Conservation (phyloP, 2,888 invertebrate genomes). For the Danaus chrysippus region DNA sequence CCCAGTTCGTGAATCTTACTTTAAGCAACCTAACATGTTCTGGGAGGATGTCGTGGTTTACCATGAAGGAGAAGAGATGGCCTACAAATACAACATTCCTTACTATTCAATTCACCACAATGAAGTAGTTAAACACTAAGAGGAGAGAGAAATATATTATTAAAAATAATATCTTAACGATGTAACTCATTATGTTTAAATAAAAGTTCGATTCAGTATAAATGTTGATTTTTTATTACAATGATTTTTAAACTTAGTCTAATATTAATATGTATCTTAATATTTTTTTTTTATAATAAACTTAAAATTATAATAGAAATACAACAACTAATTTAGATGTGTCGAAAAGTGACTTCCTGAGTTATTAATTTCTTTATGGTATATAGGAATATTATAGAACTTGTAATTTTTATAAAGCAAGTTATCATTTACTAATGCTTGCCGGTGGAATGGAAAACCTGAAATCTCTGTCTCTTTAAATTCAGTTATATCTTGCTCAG, state of each 20-base stretch:
- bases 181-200: slow-evolving; percentile 17
- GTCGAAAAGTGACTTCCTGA: slow-evolving; percentile 50
- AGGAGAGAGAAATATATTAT: slow-evolving; percentile 37
- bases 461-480: slow-evolving; percentile 44
- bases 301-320: neutral
- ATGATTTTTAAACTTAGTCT: neutral
- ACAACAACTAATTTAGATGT: slow-evolving; percentile 46
- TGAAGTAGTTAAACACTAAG: slow-evolving; percentile 43
- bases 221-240: slow-evolving; percentile 51
- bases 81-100: slow-evolving; percentile 50
- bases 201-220: slow-evolving; percentile 32
- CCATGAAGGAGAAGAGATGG: slow-evolving; percentile 63
- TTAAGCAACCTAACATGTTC: slow-evolving; percentile 79
- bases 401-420: slow-evolving; percentile 50
- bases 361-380: slow-evolving; percentile 48
- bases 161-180: slow-evolving; percentile 15
- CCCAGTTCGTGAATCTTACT: slow-evolving; percentile 62
- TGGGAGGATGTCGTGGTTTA: slow-evolving; percentile 78
- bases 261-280: neutral
- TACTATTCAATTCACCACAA: slow-evolving; percentile 39
- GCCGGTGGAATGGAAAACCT: slow-evolving; percentile 69
- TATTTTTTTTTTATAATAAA: neutral
- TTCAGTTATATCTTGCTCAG: slow-evolving; percentile 40
- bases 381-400: slow-evolving; percentile 60
- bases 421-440: slow-evolving; percentile 40